Percentiles rank a stretch among this genome's conserved stretches.
These are phyloP conservation scores for Amphimallon solstitiale DNA, from an alignment of 2,888 invertebrate genomes.

Conservation along the genomic window DNA sequence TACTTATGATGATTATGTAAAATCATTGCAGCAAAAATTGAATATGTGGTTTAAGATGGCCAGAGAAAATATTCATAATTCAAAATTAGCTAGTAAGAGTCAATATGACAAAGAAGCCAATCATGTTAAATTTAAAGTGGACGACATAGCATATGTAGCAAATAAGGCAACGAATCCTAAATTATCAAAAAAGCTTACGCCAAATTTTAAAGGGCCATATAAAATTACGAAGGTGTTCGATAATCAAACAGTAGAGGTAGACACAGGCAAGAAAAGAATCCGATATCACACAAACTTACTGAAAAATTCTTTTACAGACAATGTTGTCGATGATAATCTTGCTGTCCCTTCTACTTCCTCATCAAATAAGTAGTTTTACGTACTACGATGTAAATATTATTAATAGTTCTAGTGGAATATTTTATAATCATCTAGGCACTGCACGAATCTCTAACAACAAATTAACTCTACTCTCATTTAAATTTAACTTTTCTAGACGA, in stretches of 20 bases:
- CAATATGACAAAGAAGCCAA: no score
- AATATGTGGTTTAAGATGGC: no score
- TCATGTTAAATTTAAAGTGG: no score
- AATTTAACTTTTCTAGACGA: no score
- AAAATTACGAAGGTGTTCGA: conserved; percentile 16
- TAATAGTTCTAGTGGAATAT: conserved; percentile 32
- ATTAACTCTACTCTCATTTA: conserved; percentile 16
- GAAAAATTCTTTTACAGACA: conserved; percentile 41
- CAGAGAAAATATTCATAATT: no score
- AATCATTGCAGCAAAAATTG: no score
- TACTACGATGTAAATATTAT: conserved; percentile 1
- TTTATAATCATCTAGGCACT: conserved; percentile 28
- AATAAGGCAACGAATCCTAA: conserved; percentile 29
- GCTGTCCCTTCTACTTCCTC: not conserved
- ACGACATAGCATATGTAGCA: not conserved
- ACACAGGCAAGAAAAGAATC: conserved; percentile 32
- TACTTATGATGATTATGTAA: not conserved
- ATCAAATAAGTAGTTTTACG: not conserved
- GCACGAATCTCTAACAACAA: conserved; percentile 19
- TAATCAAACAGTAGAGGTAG: conserved; percentile 31
- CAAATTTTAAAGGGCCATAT: conserved; percentile 37
- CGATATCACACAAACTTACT: conserved; percentile 36
- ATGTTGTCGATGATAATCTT: not conserved
- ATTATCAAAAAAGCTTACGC: conserved; percentile 26
- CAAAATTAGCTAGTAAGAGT: no score